phyloP scores from a whole-genome alignment of 2,797 vertebrate species.

The Lepus oiostolus region DNA sequence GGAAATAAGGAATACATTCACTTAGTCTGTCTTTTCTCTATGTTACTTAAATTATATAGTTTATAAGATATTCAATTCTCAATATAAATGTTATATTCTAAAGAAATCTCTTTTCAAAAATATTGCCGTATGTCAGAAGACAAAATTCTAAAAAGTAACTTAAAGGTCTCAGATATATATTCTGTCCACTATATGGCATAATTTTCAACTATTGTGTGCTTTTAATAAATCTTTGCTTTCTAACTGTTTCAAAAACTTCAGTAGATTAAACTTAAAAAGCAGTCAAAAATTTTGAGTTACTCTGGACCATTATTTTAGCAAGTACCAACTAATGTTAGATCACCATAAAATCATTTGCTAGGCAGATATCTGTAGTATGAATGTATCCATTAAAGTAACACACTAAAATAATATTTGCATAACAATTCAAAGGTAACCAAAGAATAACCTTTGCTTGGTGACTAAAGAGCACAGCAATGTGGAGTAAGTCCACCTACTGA shows the following conservation, averaged over 20 bases:
- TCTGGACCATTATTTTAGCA: neutral
- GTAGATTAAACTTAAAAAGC: neutral
- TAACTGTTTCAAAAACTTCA: neutral
- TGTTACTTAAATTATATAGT: neutral
- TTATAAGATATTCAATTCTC: neutral
- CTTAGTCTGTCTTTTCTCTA: neutral
- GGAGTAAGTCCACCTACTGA: neutral
- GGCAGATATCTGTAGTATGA: neutral
- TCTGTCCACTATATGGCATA: neutral
- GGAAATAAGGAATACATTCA: neutral
- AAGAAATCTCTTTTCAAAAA: conserved; percentile 54
- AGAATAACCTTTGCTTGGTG: neutral
- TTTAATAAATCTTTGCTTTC: conserved; percentile 20
- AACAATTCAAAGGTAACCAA: neutral
- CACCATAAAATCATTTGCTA: neutral
- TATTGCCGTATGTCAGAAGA: conserved; percentile 17
- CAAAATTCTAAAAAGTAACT: conserved; percentile 5
- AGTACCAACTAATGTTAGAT: neutral
- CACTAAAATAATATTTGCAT: neutral
- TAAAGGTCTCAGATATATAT: neutral
- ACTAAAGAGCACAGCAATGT: neutral
- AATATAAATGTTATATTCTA: conserved; percentile 60
- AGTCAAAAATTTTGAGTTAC: neutral
- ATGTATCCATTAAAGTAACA: neutral
- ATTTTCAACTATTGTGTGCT: neutral